Evolutionary conservation across 2,113 vertebrate genomes (phyloP).

Genomic region (Pogonocichla stellata): DNA sequence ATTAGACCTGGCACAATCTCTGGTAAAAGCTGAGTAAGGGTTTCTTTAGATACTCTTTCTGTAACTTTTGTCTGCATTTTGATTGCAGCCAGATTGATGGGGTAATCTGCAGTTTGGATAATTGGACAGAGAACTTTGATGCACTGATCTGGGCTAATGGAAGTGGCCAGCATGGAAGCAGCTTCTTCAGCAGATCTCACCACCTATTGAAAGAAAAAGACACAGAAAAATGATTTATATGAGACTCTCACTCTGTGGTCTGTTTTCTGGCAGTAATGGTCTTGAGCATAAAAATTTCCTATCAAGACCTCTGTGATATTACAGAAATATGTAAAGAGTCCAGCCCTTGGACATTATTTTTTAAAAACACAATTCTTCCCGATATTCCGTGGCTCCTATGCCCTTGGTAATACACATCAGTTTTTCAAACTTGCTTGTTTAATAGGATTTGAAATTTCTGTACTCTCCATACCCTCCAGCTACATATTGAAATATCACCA

Average conservation of each 20-base stretch:
- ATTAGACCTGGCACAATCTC: conserved; percentile 95
- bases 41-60: conserved; percentile 88
- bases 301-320: background rate
- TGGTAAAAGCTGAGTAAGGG: conserved; percentile 85
- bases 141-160: conserved; percentile 95
- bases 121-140: conserved; percentile 96
- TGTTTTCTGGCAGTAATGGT: background rate
- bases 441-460: background rate
- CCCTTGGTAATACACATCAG: fast-evolving
- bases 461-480: background rate
- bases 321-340: background rate
- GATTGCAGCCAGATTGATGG: conserved; percentile 95
- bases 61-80: conserved; percentile 98
- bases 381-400: background rate
- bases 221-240: background rate
- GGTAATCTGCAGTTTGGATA: conserved; percentile 95
- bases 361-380: background rate
- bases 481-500: background rate
- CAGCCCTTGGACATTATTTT: background rate
- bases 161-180: conserved; percentile 88
- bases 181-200: conserved; percentile 94
- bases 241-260: background rate
- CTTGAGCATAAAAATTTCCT: background rate
- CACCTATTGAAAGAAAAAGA: conserved; percentile 76
- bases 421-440: background rate